A percentile compares a stretch with the other conserved stretches of the same genome.
Evolutionary conservation across 2,113 vertebrate genomes (phyloP).

Genomic region (Mormyrus lacerda): DNA sequence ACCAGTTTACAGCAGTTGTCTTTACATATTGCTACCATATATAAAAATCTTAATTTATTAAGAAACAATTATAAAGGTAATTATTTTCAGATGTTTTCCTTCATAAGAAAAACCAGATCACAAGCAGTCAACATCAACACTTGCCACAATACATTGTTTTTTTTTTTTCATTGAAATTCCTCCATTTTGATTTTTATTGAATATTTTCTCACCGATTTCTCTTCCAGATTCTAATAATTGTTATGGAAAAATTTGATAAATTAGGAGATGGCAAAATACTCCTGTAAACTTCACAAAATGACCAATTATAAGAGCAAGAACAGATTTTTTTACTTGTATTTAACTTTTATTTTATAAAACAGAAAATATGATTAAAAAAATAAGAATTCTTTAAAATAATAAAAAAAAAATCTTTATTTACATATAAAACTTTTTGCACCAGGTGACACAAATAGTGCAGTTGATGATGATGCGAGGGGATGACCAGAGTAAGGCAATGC

Average conservation of each 20-base stretch:
- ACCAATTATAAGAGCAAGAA: not conserved
- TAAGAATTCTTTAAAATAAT: not conserved
- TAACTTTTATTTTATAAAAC: not conserved
- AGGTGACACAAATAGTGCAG: not conserved
- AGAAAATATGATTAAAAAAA: not conserved
- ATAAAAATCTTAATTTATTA: not conserved
- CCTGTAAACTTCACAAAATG: not conserved
- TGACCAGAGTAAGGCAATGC: not conserved
- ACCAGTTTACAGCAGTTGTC: not conserved
- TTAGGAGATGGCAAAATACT: not conserved
- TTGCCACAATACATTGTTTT: not conserved
- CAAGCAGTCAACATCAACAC: not conserved
- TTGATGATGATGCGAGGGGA: not conserved
- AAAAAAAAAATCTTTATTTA: not conserved
- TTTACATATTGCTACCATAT: not conserved
- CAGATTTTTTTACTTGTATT: not conserved
- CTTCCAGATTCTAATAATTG: not conserved
- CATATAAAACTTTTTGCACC: not conserved
- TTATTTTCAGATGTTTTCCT: not conserved
- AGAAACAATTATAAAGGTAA: not conserved
- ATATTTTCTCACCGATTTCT: not conserved
- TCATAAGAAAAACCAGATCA: not conserved
- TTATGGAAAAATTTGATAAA: not conserved
- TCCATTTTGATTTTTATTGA: not conserved
- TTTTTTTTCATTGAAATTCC: not conserved